Conservation (phyloP, 2,113 vertebrate species). For the Sterrhoptilus dennistouni region DNA sequence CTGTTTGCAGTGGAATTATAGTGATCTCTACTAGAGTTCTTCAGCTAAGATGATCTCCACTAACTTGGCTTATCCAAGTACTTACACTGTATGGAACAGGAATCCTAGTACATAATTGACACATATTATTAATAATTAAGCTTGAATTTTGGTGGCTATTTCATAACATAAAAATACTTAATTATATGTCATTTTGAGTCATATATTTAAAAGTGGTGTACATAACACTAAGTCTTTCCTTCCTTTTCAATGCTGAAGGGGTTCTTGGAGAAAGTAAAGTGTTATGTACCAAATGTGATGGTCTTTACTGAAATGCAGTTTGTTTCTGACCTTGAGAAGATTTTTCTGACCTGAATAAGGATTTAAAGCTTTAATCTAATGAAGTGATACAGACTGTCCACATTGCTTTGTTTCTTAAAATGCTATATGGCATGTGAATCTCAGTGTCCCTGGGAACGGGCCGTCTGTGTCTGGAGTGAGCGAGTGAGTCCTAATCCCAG, state of each 20-base stretch:
- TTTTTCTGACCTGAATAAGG: background rate
- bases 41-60: background rate
- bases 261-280: background rate
- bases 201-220: background rate
- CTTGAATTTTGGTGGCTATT: background rate
- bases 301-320: background rate
- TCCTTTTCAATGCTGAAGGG: background rate
- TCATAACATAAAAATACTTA: background rate
- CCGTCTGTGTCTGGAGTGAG: background rate
- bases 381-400: background rate
- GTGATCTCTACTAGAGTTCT: background rate
- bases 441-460: background rate
- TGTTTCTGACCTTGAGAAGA: background rate
- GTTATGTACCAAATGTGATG: background rate
- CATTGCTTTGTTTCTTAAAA: background rate
- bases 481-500: background rate
- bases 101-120: background rate
- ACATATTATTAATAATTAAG: background rate
- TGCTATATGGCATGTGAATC: background rate
- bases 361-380: background rate
- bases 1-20: conserved; percentile 22
- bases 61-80: background rate
- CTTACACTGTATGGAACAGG: background rate
- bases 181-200: background rate
- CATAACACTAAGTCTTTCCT: background rate